phyloP scores from a whole-genome alignment of 2,888 invertebrate genomes.

The Apocheima hispidaria region DNA sequence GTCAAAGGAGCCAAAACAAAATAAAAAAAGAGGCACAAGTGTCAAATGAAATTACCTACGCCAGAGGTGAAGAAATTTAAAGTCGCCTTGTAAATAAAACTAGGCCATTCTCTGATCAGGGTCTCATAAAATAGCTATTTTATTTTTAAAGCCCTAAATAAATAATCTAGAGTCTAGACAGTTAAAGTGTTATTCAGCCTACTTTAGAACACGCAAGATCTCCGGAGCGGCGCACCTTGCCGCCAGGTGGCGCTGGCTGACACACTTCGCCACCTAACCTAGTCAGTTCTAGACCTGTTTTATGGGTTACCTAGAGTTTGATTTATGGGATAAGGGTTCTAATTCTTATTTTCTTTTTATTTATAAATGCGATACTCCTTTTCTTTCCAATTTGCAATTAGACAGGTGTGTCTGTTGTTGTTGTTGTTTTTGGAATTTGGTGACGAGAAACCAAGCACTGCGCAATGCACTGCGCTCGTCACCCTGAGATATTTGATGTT shows the following conservation, averaged over 20 bases:
- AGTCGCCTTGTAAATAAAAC: neutral
- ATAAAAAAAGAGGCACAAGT: neutral
- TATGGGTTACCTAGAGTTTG: slow-evolving; percentile 19
- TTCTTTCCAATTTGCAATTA: too few relatives aligned
- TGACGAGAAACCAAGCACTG: too few relatives aligned
- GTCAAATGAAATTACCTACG: too few relatives aligned
- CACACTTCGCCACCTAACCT: slow-evolving; percentile 59
- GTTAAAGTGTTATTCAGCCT: slow-evolving; percentile 9
- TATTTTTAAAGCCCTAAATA: neutral
- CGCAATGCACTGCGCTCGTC: too few relatives aligned
- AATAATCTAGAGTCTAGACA: neutral
- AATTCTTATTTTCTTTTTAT: neutral
- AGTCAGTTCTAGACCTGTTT: slow-evolving; percentile 3
- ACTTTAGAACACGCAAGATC: slow-evolving; percentile 40
- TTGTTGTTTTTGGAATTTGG: too few relatives aligned
- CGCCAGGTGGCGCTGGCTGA: slow-evolving; percentile 61
- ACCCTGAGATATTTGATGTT: too few relatives aligned
- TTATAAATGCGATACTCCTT: too few relatives aligned
- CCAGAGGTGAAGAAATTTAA: too few relatives aligned
- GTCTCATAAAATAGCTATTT: neutral
- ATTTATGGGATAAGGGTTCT: neutral
- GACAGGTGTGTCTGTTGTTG: too few relatives aligned
- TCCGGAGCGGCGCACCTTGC: slow-evolving; percentile 59
- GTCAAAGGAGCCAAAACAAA: too few relatives aligned
- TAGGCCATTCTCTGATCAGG: neutral